phyloP scores from a whole-genome alignment of 2,888 invertebrate genomes.

The Leucozona laternaria region DNA sequence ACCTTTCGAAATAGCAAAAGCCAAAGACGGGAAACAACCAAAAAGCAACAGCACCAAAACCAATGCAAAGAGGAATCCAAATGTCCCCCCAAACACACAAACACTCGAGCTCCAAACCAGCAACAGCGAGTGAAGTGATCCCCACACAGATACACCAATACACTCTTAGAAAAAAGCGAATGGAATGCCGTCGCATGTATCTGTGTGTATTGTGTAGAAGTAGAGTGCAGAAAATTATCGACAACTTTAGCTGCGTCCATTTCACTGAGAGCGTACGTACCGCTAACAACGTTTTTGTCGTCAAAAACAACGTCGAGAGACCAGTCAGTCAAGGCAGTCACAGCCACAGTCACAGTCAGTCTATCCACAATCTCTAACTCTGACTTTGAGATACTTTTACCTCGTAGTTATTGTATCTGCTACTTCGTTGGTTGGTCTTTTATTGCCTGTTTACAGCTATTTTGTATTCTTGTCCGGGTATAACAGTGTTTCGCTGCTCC shows the following conservation, averaged over 20 bases:
- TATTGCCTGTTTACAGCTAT: slow-evolving; percentile 49
- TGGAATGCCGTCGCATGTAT: slow-evolving; percentile 44
- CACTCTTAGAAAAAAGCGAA: slow-evolving; percentile 47
- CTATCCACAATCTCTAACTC: slow-evolving; percentile 29
- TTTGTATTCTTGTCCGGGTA: slow-evolving; percentile 40
- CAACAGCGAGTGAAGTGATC: slow-evolving; percentile 20
- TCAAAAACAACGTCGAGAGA: slow-evolving; percentile 38
- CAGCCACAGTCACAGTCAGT: too few species aligned
- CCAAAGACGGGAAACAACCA: slow-evolving; percentile 46
- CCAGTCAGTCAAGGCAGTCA: slow-evolving; percentile 46
- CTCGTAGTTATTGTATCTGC: slow-evolving; percentile 49
- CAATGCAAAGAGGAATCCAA: slow-evolving; percentile 57
- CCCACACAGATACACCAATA: slow-evolving; percentile 18
- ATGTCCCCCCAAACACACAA: slow-evolving; percentile 4
- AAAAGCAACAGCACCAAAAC: slow-evolving; percentile 11
- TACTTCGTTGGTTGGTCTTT: slow-evolving; percentile 50
- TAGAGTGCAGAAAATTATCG: slow-evolving; percentile 70
- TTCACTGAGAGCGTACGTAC: slow-evolving; percentile 73
- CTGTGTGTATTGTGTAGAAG: neutral
- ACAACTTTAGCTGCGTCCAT: slow-evolving; percentile 65
- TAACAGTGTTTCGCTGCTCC: slow-evolving; percentile 29
- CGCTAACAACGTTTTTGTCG: slow-evolving; percentile 65
- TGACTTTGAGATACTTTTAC: slow-evolving; percentile 67
- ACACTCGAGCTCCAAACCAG: neutral
- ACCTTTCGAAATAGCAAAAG: slow-evolving; percentile 68